Conservation (phyloP, 2,113 vertebrate species). For the Crypturellus undulatus region DNA sequence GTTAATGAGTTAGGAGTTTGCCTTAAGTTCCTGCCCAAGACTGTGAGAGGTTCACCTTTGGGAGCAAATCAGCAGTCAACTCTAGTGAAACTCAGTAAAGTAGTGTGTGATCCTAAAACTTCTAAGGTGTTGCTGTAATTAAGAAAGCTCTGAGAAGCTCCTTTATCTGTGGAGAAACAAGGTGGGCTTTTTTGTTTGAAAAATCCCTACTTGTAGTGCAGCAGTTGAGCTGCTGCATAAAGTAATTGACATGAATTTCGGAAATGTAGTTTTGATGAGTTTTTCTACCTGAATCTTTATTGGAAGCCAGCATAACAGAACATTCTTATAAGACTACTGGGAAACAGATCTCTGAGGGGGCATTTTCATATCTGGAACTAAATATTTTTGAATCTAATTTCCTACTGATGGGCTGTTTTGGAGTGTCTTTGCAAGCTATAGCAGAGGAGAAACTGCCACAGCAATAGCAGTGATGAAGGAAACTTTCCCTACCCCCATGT, state of each 20-base stretch:
- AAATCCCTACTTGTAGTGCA: neutral
- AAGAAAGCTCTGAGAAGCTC: neutral
- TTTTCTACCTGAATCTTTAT: neutral
- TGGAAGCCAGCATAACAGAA: neutral
- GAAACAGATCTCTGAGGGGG: neutral
- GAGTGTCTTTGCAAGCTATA: neutral
- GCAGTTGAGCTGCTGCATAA: neutral
- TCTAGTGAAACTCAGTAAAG: neutral
- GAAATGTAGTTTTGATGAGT: neutral
- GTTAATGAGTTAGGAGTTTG: neutral
- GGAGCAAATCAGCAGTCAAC: neutral
- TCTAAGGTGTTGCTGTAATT: neutral
- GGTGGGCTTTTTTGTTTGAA: neutral
- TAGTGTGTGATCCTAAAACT: neutral
- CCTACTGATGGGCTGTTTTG: neutral
- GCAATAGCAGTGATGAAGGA: neutral
- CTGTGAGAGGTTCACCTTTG: neutral
- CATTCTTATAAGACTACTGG: neutral
- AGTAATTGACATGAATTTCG: neutral
- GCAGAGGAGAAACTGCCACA: neutral
- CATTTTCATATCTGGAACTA: neutral
- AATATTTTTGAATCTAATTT: neutral
- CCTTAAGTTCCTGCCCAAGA: neutral
- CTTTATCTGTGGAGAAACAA: neutral
- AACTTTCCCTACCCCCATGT: too few relatives aligned